phyloP scores from a whole-genome alignment of 2,113 vertebrate genomes.

The Setophaga kirtlandii region DNA sequence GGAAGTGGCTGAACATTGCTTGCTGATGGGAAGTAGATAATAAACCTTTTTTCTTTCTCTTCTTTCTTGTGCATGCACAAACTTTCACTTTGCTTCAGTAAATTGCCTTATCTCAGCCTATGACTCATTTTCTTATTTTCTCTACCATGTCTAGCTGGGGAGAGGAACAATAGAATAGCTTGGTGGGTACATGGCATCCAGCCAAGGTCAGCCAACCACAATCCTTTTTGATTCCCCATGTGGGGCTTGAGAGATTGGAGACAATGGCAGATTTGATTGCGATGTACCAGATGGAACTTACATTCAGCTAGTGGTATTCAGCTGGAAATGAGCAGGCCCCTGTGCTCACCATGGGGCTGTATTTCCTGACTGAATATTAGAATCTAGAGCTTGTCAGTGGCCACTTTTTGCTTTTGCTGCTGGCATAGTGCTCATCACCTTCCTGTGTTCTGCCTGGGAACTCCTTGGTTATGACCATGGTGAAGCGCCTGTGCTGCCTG shows the following conservation, averaged over 20 bases:
- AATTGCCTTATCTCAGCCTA: not conserved
- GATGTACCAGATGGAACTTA: not conserved
- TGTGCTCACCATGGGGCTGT: too few species aligned
- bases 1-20: not conserved
- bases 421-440: not conserved
- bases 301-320: not conserved
- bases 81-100: not conserved
- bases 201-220: not conserved
- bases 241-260: not conserved
- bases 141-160: not conserved
- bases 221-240: not conserved
- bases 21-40: not conserved
- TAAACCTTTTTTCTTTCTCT: not conserved
- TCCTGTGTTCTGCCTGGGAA: not conserved
- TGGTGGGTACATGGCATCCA: not conserved
- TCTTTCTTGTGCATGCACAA: not conserved
- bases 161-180: not conserved
- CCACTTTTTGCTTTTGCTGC: not conserved
- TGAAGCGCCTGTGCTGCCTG: fast-evolving
- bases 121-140: not conserved
- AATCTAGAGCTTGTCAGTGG: not conserved
- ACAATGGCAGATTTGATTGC: not conserved
- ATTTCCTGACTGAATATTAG: too few species aligned
- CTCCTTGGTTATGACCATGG: not conserved
- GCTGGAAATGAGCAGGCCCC: not conserved